Evolutionary conservation across 2,888 invertebrate genomes (phyloP), one percentile per base, ranked within the genome.

Genomic region (Pristionchus japonicus): DNA sequence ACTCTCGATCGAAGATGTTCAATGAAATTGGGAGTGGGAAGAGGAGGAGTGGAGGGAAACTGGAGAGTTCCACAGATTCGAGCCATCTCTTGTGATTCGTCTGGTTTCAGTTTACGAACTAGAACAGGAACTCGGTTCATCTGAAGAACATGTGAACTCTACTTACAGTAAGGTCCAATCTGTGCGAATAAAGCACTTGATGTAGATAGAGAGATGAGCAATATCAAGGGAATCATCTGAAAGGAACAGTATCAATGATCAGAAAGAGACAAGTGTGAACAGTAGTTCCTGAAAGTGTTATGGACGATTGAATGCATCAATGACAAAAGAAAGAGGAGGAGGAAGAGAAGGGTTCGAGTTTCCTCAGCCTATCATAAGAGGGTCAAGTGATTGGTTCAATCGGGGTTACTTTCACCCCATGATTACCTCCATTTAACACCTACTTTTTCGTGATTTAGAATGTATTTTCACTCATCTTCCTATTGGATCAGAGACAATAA

Each of bases 11-110:
- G 47, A 82, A 82, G 82, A 27, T 49, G 52, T 20, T 82, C 82
- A 23, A 49, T 34, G 31, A 82, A 37, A 34, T 47, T 47, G 15
- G 31, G 23, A 47, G 47, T 31, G 4, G 27, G 27, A 13, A 82
- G 13, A 1, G 52, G 52, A 49, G 43, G 34, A 77, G 1, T 47
- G 7, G 82, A 82, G 1, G 52, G 82, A 82, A 34, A 67, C 23
- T 67, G 67, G 31, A 67, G 67, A 67, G 47, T 82, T 31, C 82
- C 82, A 52, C 82, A 82, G 1, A 82, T 49, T 31, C 82, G 49
- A 31, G 52, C 27, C 82, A 82, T 82, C 34, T 82, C 82, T 47
- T 43, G 20, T 20, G 82, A 82, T 47, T 82, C 82, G 11, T 82
- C 82, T 9, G 11, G 11, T 17, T 34, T 67, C 15, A 67, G 31